These are phyloP conservation scores for Sinelater perroti DNA, from an alignment of 2,888 invertebrate genomes.

Conservation along the genomic window DNA sequence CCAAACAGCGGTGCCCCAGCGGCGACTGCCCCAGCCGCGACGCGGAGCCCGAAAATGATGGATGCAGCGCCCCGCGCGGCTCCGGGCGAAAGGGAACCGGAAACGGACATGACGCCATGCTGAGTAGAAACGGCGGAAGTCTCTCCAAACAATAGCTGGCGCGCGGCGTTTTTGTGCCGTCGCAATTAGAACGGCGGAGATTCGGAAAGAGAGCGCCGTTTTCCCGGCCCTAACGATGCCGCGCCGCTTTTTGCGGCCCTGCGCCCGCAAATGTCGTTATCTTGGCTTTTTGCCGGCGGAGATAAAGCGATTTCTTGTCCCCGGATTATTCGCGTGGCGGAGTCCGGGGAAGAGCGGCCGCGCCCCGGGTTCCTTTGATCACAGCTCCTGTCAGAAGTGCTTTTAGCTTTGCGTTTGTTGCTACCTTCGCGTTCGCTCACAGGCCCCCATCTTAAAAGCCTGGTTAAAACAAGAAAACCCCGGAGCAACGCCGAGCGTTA, in stretches of 20 bases:
- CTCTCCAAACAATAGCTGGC: constrained; percentile 61
- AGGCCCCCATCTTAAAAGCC: too few relatives aligned
- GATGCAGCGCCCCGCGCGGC: constrained; percentile 48
- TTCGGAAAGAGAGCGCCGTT: constrained; percentile 53
- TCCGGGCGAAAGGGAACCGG: constrained; percentile 52
- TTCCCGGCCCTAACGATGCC: constrained; percentile 54
- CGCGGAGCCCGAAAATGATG: too few relatives aligned
- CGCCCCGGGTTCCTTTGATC: too few relatives aligned
- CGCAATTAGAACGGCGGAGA: constrained; percentile 60
- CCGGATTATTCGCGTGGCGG: constrained; percentile 10
- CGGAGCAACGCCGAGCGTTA: too few relatives aligned
- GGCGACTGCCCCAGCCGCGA: too few relatives aligned
- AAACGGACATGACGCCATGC: constrained; percentile 64
- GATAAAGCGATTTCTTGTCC: constrained; percentile 48
- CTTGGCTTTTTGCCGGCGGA: constrained; percentile 48
- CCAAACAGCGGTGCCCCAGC: too few relatives aligned
- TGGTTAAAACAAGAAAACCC: too few relatives aligned
- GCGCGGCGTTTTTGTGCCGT: constrained; percentile 59
- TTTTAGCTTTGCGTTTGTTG: too few relatives aligned
- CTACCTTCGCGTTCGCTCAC: too few relatives aligned
- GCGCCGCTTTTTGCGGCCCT: constrained; percentile 50
- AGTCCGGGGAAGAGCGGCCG: too few relatives aligned
- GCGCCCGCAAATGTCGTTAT: constrained; percentile 55
- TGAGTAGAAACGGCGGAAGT: constrained; percentile 63
- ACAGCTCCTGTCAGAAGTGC: too few relatives aligned